Evolutionary conservation across 2,113 vertebrate species (phyloP).

Genomic region (Aplodontia rufa): DNA sequence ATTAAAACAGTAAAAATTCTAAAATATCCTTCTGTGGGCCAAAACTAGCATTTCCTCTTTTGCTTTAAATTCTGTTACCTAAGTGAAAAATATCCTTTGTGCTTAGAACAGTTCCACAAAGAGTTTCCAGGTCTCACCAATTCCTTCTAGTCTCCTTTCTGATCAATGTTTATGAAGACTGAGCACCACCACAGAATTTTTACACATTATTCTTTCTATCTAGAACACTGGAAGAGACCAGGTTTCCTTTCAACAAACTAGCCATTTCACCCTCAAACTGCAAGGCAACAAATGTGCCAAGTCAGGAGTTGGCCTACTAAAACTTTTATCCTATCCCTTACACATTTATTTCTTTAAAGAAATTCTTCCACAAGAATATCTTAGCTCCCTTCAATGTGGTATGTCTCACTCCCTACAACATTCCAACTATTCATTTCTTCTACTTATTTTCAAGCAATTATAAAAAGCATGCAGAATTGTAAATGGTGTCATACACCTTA

Average conservation of each 20-base stretch:
- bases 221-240: not conserved
- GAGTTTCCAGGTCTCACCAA: not conserved
- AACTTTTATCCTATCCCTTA: not conserved
- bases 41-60: not conserved
- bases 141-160: slow-evolving; percentile 1
- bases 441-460: slow-evolving; percentile 48
- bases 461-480: slow-evolving; percentile 67
- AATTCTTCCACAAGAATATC: slow-evolving; percentile 32
- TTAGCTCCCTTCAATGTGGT: slow-evolving; percentile 18
- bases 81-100: slow-evolving; percentile 31
- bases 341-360: slow-evolving; percentile 19
- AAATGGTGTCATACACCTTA: slow-evolving; percentile 59
- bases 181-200: not conserved
- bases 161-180: not conserved
- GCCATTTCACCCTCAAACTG: not conserved
- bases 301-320: not conserved
- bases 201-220: not conserved
- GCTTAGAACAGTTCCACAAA: not conserved
- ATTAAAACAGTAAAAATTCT: not conserved
- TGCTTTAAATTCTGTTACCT: not conserved
- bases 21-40: not conserved
- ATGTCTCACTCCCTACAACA: slow-evolving; percentile 23
- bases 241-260: slow-evolving; percentile 31
- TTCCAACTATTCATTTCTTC: slow-evolving; percentile 53
- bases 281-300: not conserved